Conservation (phyloP, 2,113 vertebrate species). For the Cephalophus harveyi region DNA sequence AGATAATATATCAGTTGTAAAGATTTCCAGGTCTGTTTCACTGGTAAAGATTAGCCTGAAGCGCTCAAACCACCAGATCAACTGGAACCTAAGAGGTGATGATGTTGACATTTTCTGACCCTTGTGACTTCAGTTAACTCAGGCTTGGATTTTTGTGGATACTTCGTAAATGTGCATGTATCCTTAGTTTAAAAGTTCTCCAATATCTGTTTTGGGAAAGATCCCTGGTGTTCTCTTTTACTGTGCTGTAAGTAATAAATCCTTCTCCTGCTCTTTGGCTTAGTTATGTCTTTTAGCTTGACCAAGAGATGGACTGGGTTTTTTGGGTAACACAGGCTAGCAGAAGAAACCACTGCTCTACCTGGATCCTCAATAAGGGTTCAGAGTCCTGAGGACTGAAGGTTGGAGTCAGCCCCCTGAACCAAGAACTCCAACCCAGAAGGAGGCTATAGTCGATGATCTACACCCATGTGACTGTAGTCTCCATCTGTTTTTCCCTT, state of each 20-base stretch:
- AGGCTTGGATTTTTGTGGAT: not conserved
- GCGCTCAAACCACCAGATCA: not conserved
- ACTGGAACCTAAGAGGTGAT: not conserved
- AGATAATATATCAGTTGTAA: not conserved
- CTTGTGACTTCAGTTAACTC: not conserved
- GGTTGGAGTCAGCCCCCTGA: not conserved
- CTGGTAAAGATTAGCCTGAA: not conserved
- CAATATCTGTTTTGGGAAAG: not conserved
- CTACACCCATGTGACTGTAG: accelerated
- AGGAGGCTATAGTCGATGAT: not conserved
- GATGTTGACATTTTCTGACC: not conserved
- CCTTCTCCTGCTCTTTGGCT: not conserved
- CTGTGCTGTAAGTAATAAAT: not conserved
- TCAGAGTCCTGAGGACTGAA: not conserved
- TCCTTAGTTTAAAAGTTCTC: not conserved
- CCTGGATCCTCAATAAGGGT: not conserved
- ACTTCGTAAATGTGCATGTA: not conserved
- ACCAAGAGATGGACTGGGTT: not conserved
- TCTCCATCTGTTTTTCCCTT: not conserved
- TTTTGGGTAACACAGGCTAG: not conserved
- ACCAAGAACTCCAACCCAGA: not conserved
- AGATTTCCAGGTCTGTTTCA: not conserved
- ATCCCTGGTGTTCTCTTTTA: not conserved
- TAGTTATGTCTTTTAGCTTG: not conserved
- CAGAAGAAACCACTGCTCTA: not conserved